These are phyloP conservation scores for Ditylenchus dipsaci DNA, from an alignment of 1,140 invertebrate species.

Conservation along the genomic window DNA sequence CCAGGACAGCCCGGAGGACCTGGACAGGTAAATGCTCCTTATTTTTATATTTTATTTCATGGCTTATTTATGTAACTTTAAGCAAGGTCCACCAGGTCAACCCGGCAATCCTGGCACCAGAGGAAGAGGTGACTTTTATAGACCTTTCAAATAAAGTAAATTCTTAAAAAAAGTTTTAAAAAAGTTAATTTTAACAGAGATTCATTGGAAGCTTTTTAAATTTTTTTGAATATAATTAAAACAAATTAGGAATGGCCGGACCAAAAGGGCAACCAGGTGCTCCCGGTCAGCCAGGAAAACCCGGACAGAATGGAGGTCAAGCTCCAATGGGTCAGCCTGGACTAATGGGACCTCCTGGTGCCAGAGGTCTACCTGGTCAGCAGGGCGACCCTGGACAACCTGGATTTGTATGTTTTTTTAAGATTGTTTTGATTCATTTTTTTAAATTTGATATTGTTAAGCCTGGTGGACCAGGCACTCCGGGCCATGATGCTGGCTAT, in stretches of 20 bases:
- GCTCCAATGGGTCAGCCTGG: slow-evolving; percentile 13
- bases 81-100: background rate
- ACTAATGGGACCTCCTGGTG: slow-evolving; percentile 10
- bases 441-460: background rate
- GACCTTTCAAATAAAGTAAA: background rate
- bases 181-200: background rate
- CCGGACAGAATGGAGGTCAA: slow-evolving; percentile 5
- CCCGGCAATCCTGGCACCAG: slow-evolving; percentile 9
- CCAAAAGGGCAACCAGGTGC: slow-evolving; percentile 12
- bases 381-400: background rate
- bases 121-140: background rate
- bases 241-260: slow-evolving; percentile 7
- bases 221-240: background rate
- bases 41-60: background rate
- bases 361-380: slow-evolving; percentile 17
- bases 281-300: slow-evolving; percentile 11
- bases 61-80: background rate
- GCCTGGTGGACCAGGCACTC: slow-evolving; percentile 23
- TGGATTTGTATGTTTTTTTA: background rate
- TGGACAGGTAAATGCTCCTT: background rate
- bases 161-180: background rate
- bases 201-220: background rate
- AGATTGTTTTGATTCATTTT: too few relatives aligned
- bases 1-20: slow-evolving; percentile 4
- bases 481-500: slow-evolving; percentile 27